Evolutionary conservation across 2,888 invertebrate genomes (phyloP).

Genomic region (Oegoconia quadripuncta): DNA sequence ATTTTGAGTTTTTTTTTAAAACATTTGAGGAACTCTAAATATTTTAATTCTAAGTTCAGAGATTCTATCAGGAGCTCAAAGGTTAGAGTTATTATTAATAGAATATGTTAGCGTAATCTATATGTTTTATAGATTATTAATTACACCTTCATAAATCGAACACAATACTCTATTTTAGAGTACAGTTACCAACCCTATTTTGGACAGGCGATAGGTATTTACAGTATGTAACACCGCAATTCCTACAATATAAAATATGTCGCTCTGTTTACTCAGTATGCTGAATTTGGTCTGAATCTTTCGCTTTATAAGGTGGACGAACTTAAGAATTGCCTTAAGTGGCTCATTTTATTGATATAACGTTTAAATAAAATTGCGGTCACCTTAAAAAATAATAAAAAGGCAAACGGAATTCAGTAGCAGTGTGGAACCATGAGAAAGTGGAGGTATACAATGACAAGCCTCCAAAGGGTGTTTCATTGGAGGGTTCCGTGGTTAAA

Average conservation of each 20-base stretch:
- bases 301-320: conserved; percentile 39
- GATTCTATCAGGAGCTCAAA: too few relatives aligned
- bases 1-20: too few relatives aligned
- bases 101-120: too few relatives aligned
- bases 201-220: conserved; percentile 24
- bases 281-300: conserved; percentile 32
- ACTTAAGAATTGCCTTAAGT: conserved; percentile 37
- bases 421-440: conserved; percentile 71
- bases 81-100: too few relatives aligned
- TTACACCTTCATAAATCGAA: too few relatives aligned
- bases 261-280: conserved; percentile 31
- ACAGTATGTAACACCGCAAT: conserved; percentile 53
- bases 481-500: conserved; percentile 42
- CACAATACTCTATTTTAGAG: conserved; percentile 67
- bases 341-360: conserved; percentile 56
- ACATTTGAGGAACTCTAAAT: too few relatives aligned
- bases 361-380: conserved; percentile 66
- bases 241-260: conserved; percentile 40
- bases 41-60: too few relatives aligned
- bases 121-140: too few relatives aligned
- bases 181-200: conserved; percentile 30
- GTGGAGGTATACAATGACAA: conserved; percentile 60
- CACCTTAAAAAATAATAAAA: conserved; percentile 56
- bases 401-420: conserved; percentile 68
- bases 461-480: conserved; percentile 27